phyloP scores from a whole-genome alignment of 2,113 vertebrate species.

The Takifugu bimaculatus region DNA sequence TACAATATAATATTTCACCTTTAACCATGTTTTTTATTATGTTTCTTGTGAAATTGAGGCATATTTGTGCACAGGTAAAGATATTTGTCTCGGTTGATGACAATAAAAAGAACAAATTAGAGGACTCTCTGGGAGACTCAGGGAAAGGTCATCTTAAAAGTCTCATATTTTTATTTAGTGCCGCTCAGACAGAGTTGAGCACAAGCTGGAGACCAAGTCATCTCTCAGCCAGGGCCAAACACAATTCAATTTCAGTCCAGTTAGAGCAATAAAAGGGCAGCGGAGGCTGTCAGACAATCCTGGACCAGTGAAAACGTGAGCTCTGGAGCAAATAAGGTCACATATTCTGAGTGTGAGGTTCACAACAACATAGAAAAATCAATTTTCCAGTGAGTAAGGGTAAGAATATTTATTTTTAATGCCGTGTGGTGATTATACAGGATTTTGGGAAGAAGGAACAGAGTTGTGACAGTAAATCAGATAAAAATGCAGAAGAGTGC shows the following conservation, averaged over 20 bases:
- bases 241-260: constrained; percentile 41
- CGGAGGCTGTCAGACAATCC: constrained; percentile 13
- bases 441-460: background rate
- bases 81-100: constrained; percentile 48
- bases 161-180: constrained; percentile 57
- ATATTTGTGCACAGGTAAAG: constrained; percentile 15
- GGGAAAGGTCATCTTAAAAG: constrained; percentile 67
- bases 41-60: constrained; percentile 20
- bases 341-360: background rate
- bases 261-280: constrained; percentile 25
- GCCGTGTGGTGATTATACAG: background rate
- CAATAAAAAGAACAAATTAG: constrained; percentile 67
- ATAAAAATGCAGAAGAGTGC: too few relatives aligned
- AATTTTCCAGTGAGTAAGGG: too few relatives aligned
- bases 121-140: constrained; percentile 37
- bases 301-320: constrained; percentile 27
- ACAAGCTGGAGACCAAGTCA: constrained; percentile 33
- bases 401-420: background rate
- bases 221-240: constrained; percentile 27
- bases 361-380: background rate
- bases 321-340: constrained; percentile 19
- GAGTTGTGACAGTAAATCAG: too few relatives aligned
- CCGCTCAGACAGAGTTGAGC: constrained; percentile 30
- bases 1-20: constrained; percentile 51
- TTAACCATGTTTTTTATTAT: constrained; percentile 32